These are phyloP conservation scores for Leptodactylus fuscus DNA, from an alignment of 2,113 vertebrate genomes.

Conservation along the genomic window DNA sequence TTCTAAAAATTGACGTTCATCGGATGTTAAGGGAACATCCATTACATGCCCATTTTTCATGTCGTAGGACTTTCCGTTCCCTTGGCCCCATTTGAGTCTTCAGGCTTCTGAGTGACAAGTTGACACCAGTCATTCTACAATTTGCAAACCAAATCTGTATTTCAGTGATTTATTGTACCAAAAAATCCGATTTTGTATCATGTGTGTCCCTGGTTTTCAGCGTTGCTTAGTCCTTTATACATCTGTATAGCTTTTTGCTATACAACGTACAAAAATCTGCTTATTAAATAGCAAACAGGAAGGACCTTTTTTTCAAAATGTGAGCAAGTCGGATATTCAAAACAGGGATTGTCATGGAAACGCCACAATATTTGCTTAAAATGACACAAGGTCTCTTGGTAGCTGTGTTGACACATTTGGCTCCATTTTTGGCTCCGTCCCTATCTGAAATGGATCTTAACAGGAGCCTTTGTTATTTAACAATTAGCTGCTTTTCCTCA, in stretches of 20 bases:
- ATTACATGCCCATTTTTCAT: too few relatives aligned
- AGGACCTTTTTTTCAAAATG: constrained; percentile 79
- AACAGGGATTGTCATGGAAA: constrained; percentile 85
- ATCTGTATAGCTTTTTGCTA: constrained; percentile 34
- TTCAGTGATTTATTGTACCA: too few relatives aligned
- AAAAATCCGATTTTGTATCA: neutral
- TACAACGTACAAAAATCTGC: constrained; percentile 81
- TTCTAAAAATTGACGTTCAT: too few relatives aligned
- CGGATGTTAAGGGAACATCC: too few relatives aligned
- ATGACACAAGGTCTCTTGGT: constrained; percentile 82
- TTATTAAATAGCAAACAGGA: constrained; percentile 82
- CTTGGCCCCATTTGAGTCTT: too few relatives aligned
- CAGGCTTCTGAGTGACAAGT: neutral
- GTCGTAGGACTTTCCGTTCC: too few relatives aligned
- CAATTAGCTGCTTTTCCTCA: constrained; percentile 48
- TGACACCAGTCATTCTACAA: too few relatives aligned
- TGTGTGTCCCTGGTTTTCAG: neutral
- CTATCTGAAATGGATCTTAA: constrained; percentile 70
- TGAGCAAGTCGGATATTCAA: constrained; percentile 81
- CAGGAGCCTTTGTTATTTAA: constrained; percentile 49
- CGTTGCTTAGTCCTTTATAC: neutral
- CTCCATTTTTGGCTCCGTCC: constrained; percentile 71
- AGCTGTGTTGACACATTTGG: constrained; percentile 72
- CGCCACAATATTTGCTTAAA: constrained; percentile 86
- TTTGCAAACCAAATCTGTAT: too few relatives aligned